Percentiles rank a stretch among this genome's conserved stretches.
phyloP scores from a whole-genome alignment of 2,113 vertebrate genomes.

The Oncorhynchus gorbuscha region DNA sequence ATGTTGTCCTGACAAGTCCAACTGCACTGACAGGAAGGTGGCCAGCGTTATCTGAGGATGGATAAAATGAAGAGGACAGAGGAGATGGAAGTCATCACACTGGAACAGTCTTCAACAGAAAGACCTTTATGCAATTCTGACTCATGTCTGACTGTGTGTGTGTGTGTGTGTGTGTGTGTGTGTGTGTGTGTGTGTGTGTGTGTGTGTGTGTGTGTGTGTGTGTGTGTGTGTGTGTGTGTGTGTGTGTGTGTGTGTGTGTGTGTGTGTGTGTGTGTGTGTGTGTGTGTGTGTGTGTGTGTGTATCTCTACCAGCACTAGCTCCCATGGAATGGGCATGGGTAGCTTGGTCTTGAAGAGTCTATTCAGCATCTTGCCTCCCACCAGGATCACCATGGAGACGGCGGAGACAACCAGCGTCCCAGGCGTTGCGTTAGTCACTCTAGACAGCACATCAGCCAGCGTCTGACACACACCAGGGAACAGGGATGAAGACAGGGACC shows the following conservation, averaged over 20 bases:
- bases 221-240: not conserved
- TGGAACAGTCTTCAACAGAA: not conserved
- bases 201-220: not conserved
- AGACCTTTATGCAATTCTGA: slow-evolving; percentile 1
- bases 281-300: not conserved
- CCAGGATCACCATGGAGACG: slow-evolving; percentile 70
- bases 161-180: not conserved
- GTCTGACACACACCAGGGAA: slow-evolving; percentile 58
- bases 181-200: slow-evolving; percentile 8
- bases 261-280: slow-evolving; percentile 5
- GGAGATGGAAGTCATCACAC: not conserved
- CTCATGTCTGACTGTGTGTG: not conserved
- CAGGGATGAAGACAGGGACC: not conserved
- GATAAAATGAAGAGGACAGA: not conserved
- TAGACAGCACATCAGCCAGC: slow-evolving; percentile 66
- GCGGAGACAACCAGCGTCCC: slow-evolving; percentile 69
- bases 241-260: not conserved
- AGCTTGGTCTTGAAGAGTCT: slow-evolving; percentile 60
- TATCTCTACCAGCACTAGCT: slow-evolving; percentile 74
- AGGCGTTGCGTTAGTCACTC: slow-evolving; percentile 59
- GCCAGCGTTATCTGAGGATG: slow-evolving; percentile 74
- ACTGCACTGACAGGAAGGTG: slow-evolving; percentile 71
- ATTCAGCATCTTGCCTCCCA: slow-evolving; percentile 75
- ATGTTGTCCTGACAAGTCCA: slow-evolving; percentile 56
- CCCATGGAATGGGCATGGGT: slow-evolving; percentile 77